A percentile compares a stretch with the other conserved stretches of the same genome.
Evolutionary conservation across 2,888 invertebrate species (phyloP).

Genomic region (Synanthedon vespiformis): DNA sequence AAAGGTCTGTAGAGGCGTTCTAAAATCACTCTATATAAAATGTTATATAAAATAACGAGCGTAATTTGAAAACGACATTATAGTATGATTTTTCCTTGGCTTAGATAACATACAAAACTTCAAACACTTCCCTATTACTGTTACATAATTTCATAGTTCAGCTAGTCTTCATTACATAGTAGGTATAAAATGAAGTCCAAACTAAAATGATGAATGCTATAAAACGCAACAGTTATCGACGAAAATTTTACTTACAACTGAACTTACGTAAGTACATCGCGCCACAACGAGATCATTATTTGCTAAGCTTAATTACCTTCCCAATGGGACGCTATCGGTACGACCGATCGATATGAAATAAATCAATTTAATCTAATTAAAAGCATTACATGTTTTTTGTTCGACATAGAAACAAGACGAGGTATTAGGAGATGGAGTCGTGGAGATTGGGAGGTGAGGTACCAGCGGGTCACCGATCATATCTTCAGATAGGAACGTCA

Average conservation of each 20-base stretch:
- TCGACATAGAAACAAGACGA: slow-evolving; percentile 60
- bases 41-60: too few species aligned
- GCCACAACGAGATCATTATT: slow-evolving; percentile 42
- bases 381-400: slow-evolving; percentile 69
- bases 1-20: too few species aligned
- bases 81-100: too few species aligned
- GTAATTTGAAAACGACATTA: too few species aligned
- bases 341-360: slow-evolving; percentile 54
- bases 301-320: slow-evolving; percentile 60
- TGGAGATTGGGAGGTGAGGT: slow-evolving; percentile 56
- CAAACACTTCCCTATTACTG: too few species aligned
- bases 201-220: slow-evolving; percentile 2
- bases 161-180: too few species aligned
- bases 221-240: background rate
- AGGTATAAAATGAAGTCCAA: too few species aligned
- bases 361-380: slow-evolving; percentile 71
- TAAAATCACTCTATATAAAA: too few species aligned
- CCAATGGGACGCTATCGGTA: slow-evolving; percentile 42
- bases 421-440: slow-evolving; percentile 62
- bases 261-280: background rate
- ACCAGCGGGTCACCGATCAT: slow-evolving; percentile 63
- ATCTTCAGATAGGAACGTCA: slow-evolving; percentile 54
- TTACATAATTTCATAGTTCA: too few species aligned
- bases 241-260: background rate
- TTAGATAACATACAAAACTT: too few species aligned